Base-by-base conservation (phyloP, 92 coral and sea anemone species). In the Paramuricea clavata region DNA sequence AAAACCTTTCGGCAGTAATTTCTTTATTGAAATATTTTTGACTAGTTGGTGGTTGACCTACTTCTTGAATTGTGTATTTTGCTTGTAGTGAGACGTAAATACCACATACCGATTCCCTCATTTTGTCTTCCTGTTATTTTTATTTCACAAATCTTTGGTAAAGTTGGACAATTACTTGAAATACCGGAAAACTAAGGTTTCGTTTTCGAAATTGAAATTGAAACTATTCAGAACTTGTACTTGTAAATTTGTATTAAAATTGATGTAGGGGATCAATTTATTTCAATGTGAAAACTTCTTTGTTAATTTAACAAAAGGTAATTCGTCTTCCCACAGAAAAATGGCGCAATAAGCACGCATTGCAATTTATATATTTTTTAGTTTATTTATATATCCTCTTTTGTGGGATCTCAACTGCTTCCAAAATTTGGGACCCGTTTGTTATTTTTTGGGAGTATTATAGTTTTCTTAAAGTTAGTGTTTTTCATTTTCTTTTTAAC, bases 401-500 rank as follows among this genome's bases (percentile, higher is more conserved):
- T 65, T 16, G 72, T 65, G 72, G 72, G 72, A 65, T 65, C 72
- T 60, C 28, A n/a, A 19, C 68, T 12, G 72, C 28, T 50, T 65
- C 72, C 72, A 65, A 65, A 65, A 31, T 65, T 65, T 65, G 39
- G 72, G 23, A 28, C n/a, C 39, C 19, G 39, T 16, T 25, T 65
- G 39, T 12, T 65, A 27, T 10, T 17, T 54, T 54, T 54, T 25
- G 39, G 2, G 72, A 31, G 23, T 28, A 65, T 65, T 28, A 28
- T 65, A 65, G 72, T 65, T 65, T 65, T 33, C 39, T 54, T 54
- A 28, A 65, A 65, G 72, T 26, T 65, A 65, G 72, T 39, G 1
- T 21, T 54, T 54, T 21, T 54, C 62, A 65, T 65, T 65, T 65
- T 65, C 72, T 65, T 65, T 65, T 65, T 65, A 65, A 65, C 72